Percentiles rank a stretch among this genome's conserved stretches.
Evolutionary conservation across 1,140 invertebrate species (phyloP).

Genomic region (Achatina immaculata): DNA sequence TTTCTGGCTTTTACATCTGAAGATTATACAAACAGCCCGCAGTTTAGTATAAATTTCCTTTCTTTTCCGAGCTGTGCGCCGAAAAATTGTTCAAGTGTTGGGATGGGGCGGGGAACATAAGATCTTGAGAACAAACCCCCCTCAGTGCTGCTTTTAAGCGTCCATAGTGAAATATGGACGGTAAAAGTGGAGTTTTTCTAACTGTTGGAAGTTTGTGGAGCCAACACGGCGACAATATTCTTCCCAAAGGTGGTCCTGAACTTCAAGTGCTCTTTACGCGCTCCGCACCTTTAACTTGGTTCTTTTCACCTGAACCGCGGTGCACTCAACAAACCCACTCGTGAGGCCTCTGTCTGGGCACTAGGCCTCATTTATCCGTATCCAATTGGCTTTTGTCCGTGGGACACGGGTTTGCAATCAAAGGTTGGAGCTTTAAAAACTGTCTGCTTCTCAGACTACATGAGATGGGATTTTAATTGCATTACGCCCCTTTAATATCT

Average conservation of each 20-base stretch:
- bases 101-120: too few species aligned
- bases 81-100: too few species aligned
- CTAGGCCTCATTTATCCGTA: neutral
- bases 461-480: slow-evolving; percentile 5
- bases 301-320: neutral
- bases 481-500: slow-evolving; percentile 14
- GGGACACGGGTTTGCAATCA: slow-evolving; percentile 21
- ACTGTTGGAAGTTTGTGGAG: neutral
- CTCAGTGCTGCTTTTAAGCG: too few species aligned
- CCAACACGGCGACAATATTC: neutral
- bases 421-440: neutral
- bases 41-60: too few species aligned
- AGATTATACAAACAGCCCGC: too few species aligned
- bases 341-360: neutral
- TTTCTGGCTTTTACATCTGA: too few species aligned
- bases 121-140: too few species aligned
- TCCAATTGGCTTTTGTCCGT: neutral
- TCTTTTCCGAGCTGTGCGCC: too few species aligned
- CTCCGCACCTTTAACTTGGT: neutral
- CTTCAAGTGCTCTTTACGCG: neutral
- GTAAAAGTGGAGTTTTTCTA: too few species aligned
- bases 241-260: neutral
- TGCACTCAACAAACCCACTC: slow-evolving; percentile 24
- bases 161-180: too few species aligned
- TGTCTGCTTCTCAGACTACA: neutral